Conservation (phyloP, 2,113 vertebrate species). For the Empidonax traillii region DNA sequence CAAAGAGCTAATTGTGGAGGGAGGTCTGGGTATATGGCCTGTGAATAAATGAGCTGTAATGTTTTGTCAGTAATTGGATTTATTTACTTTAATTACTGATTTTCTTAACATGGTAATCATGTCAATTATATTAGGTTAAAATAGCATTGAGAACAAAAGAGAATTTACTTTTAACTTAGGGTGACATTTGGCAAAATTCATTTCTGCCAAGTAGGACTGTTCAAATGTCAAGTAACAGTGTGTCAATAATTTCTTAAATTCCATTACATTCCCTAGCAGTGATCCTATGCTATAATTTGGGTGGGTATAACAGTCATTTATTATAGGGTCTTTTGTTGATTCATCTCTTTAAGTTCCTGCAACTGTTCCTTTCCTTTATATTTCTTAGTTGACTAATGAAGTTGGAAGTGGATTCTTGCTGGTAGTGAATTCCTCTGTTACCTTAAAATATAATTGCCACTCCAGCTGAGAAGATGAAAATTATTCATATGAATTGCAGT, state of each 20-base stretch:
- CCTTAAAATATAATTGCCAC: not conserved
- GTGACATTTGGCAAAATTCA: not conserved
- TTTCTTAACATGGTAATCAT: slow-evolving; percentile 3
- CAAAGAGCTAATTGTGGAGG: not conserved
- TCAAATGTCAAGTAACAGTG: not conserved
- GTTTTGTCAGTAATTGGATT: slow-evolving; percentile 13
- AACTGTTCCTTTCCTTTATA: not conserved
- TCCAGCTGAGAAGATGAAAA: not conserved
- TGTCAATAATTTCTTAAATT: not conserved
- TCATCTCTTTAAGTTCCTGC: not conserved
- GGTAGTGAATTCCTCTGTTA: not conserved
- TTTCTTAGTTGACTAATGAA: not conserved
- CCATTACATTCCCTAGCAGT: not conserved
- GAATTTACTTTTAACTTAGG: not conserved
- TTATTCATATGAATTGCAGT: not conserved
- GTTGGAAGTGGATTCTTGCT: not conserved
- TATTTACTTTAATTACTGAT: not conserved
- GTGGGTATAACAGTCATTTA: not conserved
- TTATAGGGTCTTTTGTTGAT: not conserved
- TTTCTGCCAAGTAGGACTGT: not conserved
- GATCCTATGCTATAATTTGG: not conserved
- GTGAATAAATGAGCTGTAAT: not conserved
- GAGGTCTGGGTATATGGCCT: not conserved
- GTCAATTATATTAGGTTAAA: not conserved
- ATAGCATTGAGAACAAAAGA: not conserved